These are phyloP conservation scores for Ferrisia virgata DNA, from an alignment of 2,888 invertebrate genomes.

Conservation along the genomic window DNA sequence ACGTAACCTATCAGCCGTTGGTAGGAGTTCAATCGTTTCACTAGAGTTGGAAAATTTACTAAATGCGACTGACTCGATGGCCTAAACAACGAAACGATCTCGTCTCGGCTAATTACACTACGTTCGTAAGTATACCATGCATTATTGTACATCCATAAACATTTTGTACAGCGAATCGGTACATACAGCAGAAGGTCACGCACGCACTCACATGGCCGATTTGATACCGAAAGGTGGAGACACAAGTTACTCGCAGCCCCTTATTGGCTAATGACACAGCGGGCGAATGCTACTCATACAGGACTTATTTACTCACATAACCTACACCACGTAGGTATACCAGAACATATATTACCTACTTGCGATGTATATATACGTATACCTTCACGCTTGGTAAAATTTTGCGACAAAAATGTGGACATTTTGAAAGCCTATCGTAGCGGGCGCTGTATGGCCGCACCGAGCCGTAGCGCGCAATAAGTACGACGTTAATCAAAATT, in stretches of 20 bases:
- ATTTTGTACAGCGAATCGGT: not conserved
- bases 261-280: not conserved
- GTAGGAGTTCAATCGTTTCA: no score
- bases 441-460: not conserved
- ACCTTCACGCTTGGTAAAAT: not conserved
- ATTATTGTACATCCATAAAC: no score
- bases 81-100: no score
- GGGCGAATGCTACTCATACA: not conserved
- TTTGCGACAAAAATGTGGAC: not conserved
- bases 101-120: no score
- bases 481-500: not conserved
- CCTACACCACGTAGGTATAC: no score
- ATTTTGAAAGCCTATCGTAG: not conserved
- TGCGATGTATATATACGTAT: not conserved
- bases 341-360: no score
- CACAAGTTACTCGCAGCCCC: not conserved
- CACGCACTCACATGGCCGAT: not conserved
- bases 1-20: no score
- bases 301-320: no score
- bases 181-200: not conserved
- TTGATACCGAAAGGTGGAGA: not conserved
- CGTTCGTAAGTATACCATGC: no score
- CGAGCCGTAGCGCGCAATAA: not conserved
- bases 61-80: no score
- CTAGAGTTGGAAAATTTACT: no score